Evolutionary conservation across 2,888 invertebrate genomes (phyloP), one percentile per base, ranked within the genome.

Genomic region (Cancer borealis): DNA sequence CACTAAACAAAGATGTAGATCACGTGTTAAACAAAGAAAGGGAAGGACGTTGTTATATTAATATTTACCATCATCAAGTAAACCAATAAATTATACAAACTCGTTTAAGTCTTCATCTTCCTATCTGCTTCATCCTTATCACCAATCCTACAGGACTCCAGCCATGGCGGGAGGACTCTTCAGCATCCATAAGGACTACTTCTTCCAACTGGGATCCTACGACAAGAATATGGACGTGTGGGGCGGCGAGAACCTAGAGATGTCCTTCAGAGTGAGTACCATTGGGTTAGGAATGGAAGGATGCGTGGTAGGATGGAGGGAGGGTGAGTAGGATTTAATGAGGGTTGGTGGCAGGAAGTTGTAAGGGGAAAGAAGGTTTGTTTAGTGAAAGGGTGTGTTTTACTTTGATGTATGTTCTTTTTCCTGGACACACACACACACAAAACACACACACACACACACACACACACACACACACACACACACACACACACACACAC

Each of bases 201-300:
- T 99, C 96, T 98, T 98, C 97, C 98, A 98, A 96, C 97, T 98
- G 26, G 99, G 99, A 0, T 96, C 97, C 0, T 98, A 98, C 96
- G 97, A 98, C 96, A 97, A 97, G 46, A 97, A 97, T 47, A 97
- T 98, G 97, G 97, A 98, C 96, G 99, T 99, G 95, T 99, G 99
- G 99, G 99, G 99, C 5, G 99, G 99, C 0, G 99, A 99, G 97
- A 99, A 99, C 97, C 97, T 99, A 66, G 99, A 99, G 97, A 97
- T 99, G 96, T 99, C 99, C 0, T 99, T 99, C 97, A 97, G 99
- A 96, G 98, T 97, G 96, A 96, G 92, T 49, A 12, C 17, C 21
- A 21, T 21, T 14, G 14, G 66, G 17, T 5, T 21, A 17, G 39
- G 39, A 39, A 14, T 12, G 39, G 39, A 10, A 8, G 26, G n/a